Evolutionary conservation across 2,113 vertebrate species (phyloP).

Genomic region (Grantiella picta): DNA sequence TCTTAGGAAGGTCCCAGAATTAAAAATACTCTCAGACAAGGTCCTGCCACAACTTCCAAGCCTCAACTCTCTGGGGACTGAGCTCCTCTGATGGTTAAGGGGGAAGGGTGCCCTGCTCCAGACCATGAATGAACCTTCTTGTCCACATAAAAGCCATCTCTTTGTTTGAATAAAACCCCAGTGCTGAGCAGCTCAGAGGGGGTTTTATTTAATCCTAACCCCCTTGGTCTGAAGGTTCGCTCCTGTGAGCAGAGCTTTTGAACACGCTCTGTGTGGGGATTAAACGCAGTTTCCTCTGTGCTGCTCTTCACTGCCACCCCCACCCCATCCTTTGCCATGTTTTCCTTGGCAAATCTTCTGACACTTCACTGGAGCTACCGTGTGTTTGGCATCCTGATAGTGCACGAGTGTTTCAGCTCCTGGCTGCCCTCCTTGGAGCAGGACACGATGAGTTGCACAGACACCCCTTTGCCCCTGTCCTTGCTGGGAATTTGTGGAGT

Average conservation of each 20-base stretch:
- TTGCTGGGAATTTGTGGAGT: not conserved
- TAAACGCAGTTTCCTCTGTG: conserved; percentile 33
- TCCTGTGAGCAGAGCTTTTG: not conserved
- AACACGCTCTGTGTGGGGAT: not conserved
- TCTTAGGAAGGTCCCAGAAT: not conserved
- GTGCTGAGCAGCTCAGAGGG: conserved; percentile 6
- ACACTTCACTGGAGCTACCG: not conserved
- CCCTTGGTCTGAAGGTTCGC: not conserved
- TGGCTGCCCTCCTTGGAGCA: not conserved
- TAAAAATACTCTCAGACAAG: not conserved
- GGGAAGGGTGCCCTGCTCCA: not conserved
- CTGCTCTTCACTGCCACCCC: not conserved
- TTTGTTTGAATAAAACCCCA: conserved; percentile 11
- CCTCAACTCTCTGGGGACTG: not conserved
- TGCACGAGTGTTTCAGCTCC: conserved; percentile 19
- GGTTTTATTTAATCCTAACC: conserved; percentile 28
- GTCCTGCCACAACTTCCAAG: not conserved
- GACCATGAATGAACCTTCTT: conserved; percentile 48
- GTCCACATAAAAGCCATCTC: not conserved
- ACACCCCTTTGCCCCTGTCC: not conserved
- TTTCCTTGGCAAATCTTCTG: conserved; percentile 63
- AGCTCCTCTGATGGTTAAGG: not conserved
- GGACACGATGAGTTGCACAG: not conserved
- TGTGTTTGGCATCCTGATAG: conserved; percentile 26
- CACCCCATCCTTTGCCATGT: conserved; percentile 5